These are phyloP conservation scores for Dasyprocta punctata DNA, from an alignment of 2,113 vertebrate species.

Conservation along the genomic window DNA sequence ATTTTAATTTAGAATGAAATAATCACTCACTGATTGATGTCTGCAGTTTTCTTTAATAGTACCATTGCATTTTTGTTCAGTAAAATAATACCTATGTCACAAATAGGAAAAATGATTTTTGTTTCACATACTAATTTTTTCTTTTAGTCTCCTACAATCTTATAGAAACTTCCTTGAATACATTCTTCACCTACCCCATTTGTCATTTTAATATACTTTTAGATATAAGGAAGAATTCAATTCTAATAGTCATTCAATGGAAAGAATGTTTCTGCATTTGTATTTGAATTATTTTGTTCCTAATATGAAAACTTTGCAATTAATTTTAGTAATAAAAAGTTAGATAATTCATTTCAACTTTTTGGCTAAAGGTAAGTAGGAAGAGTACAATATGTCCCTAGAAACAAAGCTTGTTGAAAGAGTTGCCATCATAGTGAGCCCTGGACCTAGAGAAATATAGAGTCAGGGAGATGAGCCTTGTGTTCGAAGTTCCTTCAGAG, in stretches of 20 bases:
- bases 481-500: not conserved
- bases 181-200: not conserved
- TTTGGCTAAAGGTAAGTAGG: not conserved
- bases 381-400: not conserved
- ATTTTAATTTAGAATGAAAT: not conserved
- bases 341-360: not conserved
- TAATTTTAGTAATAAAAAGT: constrained; percentile 3
- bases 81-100: not conserved
- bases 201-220: not conserved
- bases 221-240: not conserved
- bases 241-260: not conserved
- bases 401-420: not conserved
- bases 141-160: not conserved
- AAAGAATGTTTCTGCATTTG: constrained; percentile 5
- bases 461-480: not conserved
- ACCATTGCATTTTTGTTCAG: not conserved
- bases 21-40: not conserved
- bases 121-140: not conserved
- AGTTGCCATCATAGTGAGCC: not conserved
- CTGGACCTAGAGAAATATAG: not conserved
- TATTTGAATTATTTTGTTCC: constrained; percentile 6
- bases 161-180: not conserved
- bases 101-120: not conserved
- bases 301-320: not conserved
- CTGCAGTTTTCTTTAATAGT: not conserved